A percentile compares a stretch with the other conserved stretches of the same genome.
phyloP scores from a whole-genome alignment of 2,797 vertebrate genomes.

The Lacerta viridis region DNA sequence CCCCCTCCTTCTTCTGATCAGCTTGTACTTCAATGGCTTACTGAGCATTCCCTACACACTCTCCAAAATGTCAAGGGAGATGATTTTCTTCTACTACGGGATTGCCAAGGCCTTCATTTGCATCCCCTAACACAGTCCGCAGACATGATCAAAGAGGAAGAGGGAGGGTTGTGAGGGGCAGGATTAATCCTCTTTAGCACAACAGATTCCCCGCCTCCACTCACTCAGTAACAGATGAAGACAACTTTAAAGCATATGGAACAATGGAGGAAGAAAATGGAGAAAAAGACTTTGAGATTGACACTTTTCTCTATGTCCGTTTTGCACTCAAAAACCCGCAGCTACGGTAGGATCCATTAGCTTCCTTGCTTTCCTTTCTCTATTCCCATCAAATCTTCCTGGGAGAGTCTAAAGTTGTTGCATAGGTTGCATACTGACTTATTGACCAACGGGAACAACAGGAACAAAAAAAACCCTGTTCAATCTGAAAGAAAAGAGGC shows the following conservation, averaged over 20 bases:
- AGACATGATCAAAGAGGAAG: constrained; percentile 57
- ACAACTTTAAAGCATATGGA: constrained; percentile 49
- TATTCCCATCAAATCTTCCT: neutral
- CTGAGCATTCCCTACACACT: constrained; percentile 63
- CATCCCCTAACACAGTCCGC: constrained; percentile 69
- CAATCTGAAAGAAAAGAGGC: neutral
- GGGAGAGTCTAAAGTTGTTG: neutral
- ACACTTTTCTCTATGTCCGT: neutral
- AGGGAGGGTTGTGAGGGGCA: neutral
- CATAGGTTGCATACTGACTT: neutral
- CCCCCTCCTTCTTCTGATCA: constrained; percentile 46
- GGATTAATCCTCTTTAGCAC: constrained; percentile 30
- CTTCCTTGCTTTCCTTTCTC: neutral
- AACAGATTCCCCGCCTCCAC: constrained; percentile 15
- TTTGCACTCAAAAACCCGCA: neutral
- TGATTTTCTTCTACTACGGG: constrained; percentile 58
- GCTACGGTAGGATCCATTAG: no score
- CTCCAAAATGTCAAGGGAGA: constrained; percentile 61
- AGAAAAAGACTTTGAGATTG: neutral
- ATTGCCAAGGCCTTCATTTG: constrained; percentile 70
- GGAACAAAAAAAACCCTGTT: neutral
- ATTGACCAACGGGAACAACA: neutral
- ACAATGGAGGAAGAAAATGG: neutral
- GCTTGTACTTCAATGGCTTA: constrained; percentile 52
- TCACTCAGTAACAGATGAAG: constrained; percentile 40